Evolutionary conservation across 2,113 vertebrate species (phyloP).

Genomic region (Eleginops maclovinus): DNA sequence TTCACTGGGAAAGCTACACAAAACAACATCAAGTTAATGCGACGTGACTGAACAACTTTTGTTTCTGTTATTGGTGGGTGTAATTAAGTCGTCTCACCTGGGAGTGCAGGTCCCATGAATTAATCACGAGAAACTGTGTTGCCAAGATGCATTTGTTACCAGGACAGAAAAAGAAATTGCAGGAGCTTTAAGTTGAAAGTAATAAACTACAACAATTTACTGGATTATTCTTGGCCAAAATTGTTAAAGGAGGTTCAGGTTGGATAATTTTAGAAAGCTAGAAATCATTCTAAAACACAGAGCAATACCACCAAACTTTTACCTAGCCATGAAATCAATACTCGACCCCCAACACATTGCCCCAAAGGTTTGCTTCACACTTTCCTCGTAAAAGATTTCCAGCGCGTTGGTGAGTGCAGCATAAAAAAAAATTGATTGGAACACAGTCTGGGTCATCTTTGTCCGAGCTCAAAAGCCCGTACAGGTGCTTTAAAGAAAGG

Average conservation of each 20-base stretch:
- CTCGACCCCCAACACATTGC: not conserved
- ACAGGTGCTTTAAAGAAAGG: conserved; percentile 54
- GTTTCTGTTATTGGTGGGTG: conserved; percentile 53
- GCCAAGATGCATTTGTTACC: conserved; percentile 34
- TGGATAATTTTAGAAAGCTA: not conserved
- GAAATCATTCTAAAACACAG: conserved; percentile 5
- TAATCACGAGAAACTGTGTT: conserved; percentile 48
- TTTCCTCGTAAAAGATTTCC: conserved; percentile 41
- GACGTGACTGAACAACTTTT: conserved; percentile 64
- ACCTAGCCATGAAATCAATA: conserved; percentile 47
- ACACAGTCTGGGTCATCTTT: conserved; percentile 40
- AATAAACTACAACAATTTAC: not conserved
- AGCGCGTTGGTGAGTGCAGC: conserved; percentile 26
- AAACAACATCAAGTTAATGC: conserved; percentile 65
- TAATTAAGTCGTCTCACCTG: conserved; percentile 72
- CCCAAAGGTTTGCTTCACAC: conserved; percentile 39
- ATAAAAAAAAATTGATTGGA: conserved; percentile 60
- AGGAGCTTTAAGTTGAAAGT: conserved; percentile 5
- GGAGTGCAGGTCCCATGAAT: conserved; percentile 35
- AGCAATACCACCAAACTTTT: conserved; percentile 13
- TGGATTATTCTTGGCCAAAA: conserved; percentile 19
- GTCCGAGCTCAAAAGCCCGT: conserved; percentile 34
- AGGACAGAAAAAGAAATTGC: not conserved
- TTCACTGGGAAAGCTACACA: not conserved
- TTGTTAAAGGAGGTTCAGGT: not conserved